Base-by-base conservation (phyloP, 2,797 vertebrate genomes). In the Percopsis omiscomaycus region DNA sequence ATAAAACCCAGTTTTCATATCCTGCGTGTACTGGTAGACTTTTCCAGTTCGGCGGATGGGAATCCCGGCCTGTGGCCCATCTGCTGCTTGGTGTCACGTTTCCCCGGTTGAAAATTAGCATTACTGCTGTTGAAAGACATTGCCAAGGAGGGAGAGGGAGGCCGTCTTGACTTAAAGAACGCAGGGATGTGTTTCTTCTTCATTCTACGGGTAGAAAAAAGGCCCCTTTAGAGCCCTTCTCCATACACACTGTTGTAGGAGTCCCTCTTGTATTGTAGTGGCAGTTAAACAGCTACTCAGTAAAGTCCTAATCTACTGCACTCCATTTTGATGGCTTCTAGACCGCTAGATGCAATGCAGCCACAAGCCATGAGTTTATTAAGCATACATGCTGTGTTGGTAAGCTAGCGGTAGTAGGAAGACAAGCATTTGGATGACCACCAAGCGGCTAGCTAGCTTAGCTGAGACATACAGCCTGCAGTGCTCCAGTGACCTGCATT, bases 401-500 rank as follows among this genome's bases (percentile, higher is more conserved):
- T 8, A 52, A 48, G 32, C 47, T 58, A 48, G 44, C 29, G 22
- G 57, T 47, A 55, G 52, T 29, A 42, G 53, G 51, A 42, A 60
- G 54, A 55, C 49, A 47, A 30, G 4, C 3, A 61, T 47, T 5
- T 9, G 29, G 48, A 61, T 14, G 50, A 3, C 2, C n/a, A 29
- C 16, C 60, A 42, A 64, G 61, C 16, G 45, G n/a, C 47, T 12
- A 45, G 64, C 47, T 12, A 52, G 55, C 47, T 58, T 44, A 66
- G 64, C 55, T 46, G 55, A 53, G 57, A n/a, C 12, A 46, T 51
- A 58, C 68, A 71, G 71, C 74, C 63, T 61, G 53, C 69, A 51
- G 61, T 83, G 84, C 75, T 83, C 85, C 68, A 79, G 60, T 85
- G 80, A 86, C 85, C 83, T 85, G 82, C 78, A 86, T 87, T 82